Percentiles rank a stretch among this genome's conserved stretches.
These are phyloP conservation scores for Phyllostomus discolor DNA, from an alignment of 2,113 vertebrate species.

Conservation along the genomic window DNA sequence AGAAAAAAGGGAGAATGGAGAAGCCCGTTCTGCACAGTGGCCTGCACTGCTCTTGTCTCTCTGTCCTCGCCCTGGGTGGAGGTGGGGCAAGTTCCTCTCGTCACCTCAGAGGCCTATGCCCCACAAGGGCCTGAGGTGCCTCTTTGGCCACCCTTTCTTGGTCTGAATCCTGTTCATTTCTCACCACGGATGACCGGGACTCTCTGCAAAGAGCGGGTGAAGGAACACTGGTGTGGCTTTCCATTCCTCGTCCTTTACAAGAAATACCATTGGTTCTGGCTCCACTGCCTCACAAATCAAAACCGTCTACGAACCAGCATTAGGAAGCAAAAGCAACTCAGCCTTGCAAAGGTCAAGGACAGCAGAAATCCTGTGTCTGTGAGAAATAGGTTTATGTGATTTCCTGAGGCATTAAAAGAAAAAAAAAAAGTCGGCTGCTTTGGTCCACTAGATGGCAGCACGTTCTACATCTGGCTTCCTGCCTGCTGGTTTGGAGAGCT, in stretches of 20 bases:
- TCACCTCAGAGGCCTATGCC: neutral
- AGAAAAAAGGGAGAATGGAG: neutral
- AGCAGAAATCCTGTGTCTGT: neutral
- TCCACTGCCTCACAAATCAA: neutral
- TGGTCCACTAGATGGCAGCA: slow-evolving; percentile 18
- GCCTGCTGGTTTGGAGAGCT: neutral
- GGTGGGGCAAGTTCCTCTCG: neutral
- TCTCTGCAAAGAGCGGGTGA: neutral
- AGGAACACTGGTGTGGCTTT: neutral
- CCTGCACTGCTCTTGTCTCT: neutral
- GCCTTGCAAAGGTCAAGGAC: neutral
- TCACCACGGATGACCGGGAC: neutral
- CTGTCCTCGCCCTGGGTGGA: neutral
- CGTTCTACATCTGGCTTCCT: neutral
- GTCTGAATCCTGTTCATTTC: neutral
- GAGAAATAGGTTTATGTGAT: slow-evolving; percentile 19
- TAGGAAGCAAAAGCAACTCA: slow-evolving; percentile 5
- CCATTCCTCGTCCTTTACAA: neutral
- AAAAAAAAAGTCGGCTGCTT: neutral
- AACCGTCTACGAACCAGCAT: neutral
- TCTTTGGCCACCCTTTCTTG: neutral
- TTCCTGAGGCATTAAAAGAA: neutral
- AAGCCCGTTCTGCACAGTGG: neutral
- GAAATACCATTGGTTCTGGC: neutral
- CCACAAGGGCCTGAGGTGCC: rapidly evolving